Conservation (phyloP, 2,888 invertebrate genomes). For the Pheosia tremula region DNA sequence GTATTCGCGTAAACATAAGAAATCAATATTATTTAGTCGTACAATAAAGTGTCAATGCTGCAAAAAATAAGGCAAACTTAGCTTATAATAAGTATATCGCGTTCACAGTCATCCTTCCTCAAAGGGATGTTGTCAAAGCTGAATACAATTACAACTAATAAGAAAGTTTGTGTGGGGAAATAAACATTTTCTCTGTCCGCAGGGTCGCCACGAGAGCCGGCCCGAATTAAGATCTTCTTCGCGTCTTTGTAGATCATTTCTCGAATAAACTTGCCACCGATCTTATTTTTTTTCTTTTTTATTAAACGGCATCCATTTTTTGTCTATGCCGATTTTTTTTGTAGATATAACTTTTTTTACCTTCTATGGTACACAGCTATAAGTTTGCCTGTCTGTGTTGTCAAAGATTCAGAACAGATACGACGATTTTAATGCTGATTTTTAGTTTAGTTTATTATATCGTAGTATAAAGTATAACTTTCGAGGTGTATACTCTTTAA, state of each 20-base stretch:
- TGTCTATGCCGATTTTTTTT: background rate
- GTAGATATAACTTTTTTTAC: background rate
- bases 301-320: background rate
- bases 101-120: background rate
- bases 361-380: background rate
- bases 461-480: too few species aligned
- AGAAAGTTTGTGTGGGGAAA: conserved; percentile 1
- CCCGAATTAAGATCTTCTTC: background rate
- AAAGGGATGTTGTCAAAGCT: background rate
- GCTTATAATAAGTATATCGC: too few species aligned
- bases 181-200: background rate
- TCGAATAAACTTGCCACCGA: background rate
- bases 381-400: too few species aligned
- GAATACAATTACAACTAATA: conserved; percentile 4
- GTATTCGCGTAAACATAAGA: too few species aligned
- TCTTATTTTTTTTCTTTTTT: background rate
- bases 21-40: too few species aligned
- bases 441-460: too few species aligned
- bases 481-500: background rate
- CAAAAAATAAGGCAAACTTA: too few species aligned
- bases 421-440: too few species aligned
- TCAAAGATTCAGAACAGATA: too few species aligned
- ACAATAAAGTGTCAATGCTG: too few species aligned
- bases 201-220: background rate
- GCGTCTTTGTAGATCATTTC: conserved; percentile 3